These are phyloP conservation scores for Melanitta fusca DNA, from an alignment of 2,797 vertebrate genomes.

Conservation along the genomic window DNA sequence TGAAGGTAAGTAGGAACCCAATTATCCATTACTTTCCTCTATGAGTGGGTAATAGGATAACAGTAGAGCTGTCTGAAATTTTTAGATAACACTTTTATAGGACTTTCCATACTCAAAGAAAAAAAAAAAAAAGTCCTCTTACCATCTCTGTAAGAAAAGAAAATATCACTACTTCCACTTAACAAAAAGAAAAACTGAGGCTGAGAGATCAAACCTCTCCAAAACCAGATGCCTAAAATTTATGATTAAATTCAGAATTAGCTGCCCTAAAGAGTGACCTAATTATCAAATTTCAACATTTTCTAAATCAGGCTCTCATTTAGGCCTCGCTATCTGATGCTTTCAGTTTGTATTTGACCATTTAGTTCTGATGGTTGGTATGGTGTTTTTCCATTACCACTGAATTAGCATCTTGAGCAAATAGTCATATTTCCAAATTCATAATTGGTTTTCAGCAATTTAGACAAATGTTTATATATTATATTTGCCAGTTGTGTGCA, in stretches of 20 bases:
- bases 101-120: background rate
- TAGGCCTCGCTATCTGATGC: background rate
- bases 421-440: constrained; percentile 2
- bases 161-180: background rate
- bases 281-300: background rate
- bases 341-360: background rate
- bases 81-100: constrained; percentile 1
- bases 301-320: background rate
- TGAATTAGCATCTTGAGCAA: background rate
- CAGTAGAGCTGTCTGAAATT: background rate
- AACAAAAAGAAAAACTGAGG: background rate
- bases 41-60: constrained; percentile 26
- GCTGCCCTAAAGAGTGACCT: background rate
- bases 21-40: constrained; percentile 36
- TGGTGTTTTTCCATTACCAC: background rate
- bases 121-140: constrained; percentile 3
- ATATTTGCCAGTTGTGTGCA: background rate
- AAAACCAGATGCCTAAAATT: background rate
- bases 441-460: constrained; percentile 15
- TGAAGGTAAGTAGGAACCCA: constrained; percentile 30
- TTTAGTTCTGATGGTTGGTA: background rate
- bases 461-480: background rate
- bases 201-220: background rate
- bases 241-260: background rate
- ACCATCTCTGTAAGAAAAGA: background rate